Evolutionary conservation across 2,888 invertebrate species (phyloP), one percentile per base, ranked within the genome.

Genomic region (Esperia sulphurella): DNA sequence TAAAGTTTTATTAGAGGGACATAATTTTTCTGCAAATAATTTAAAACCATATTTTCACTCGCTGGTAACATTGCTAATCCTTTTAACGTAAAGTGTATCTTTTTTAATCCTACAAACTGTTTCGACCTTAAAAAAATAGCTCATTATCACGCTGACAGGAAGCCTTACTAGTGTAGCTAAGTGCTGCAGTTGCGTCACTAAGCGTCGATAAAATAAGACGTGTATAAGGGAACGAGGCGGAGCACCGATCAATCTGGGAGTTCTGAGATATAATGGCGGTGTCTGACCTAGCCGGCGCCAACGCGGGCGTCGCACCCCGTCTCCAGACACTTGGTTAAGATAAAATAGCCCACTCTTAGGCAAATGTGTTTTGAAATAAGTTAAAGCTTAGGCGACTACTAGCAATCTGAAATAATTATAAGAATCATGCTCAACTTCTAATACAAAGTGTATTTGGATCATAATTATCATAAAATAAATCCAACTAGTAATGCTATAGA

Each of bases 231-330:
- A 50, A 48, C 43, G 35, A 41, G 76, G 76, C 76, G 65, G 71
- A 74, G 78, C 61, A 71, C 61, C 82, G 83, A 85, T 85, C 85
- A 86, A 84, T 85, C 84, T 79, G 75, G 73, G 74, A 73, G 21
- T 21, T 74, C 35, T 35, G 35, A 35, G 35, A 35, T 35, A 68
- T 79, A 82, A 84, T 80, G 76, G 79, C 74, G 66, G 59, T 68
- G 84, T 79, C 83, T 79, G 84, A 80, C 76, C 83, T 73, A 79
- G 73, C 71, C 71, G 86, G 86, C 86, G 86, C 86, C 86, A 68
- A 57, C 48, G 64, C 74, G 75, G 74, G 71, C 75, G 75, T 67
- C 82, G 75, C 71, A 70, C 76, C 73, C 77, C 66, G 52, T 54
- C 61, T 54, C n/a, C 65, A 71, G 64, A 65, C 69, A 58, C 57